Conservation (phyloP, 2,113 vertebrate species). For the Thinocorus orbignyianus region DNA sequence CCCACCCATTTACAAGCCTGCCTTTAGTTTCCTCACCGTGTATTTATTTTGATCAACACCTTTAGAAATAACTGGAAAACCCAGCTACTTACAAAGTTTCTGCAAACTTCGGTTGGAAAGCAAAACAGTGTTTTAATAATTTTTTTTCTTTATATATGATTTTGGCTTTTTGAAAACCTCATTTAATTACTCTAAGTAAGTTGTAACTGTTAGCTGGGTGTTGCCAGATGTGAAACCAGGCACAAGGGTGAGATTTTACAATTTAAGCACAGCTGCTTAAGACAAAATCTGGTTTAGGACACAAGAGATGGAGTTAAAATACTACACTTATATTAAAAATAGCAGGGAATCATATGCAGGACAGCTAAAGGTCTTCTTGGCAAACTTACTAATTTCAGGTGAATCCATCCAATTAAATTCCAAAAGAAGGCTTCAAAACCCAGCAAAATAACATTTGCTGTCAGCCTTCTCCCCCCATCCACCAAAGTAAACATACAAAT, state of each 20-base stretch:
- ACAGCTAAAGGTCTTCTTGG: constrained; percentile 57
- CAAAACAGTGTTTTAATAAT: constrained; percentile 56
- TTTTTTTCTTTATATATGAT: constrained; percentile 54
- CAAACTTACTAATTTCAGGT: constrained; percentile 40
- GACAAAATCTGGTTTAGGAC: constrained; percentile 72
- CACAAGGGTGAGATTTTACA: constrained; percentile 81
- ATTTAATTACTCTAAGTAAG: constrained; percentile 74
- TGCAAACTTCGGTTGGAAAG: constrained; percentile 45
- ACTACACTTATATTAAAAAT: constrained; percentile 69
- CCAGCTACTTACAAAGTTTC: constrained; percentile 51
- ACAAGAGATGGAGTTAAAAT: constrained; percentile 69
- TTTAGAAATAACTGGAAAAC: constrained; percentile 46
- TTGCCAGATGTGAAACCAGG: constrained; percentile 83
- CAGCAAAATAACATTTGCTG: background rate
- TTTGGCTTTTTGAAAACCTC: constrained; percentile 38
- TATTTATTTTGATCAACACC: constrained; percentile 71
- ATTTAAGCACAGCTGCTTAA: constrained; percentile 73
- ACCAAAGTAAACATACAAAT: constrained; percentile 5
- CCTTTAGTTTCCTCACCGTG: constrained; percentile 50
- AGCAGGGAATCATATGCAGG: constrained; percentile 32
- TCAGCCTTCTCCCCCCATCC: background rate
- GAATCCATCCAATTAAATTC: constrained; percentile 6
- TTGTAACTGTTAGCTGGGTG: constrained; percentile 73
- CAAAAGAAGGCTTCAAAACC: background rate
- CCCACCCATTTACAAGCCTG: constrained; percentile 63